Conservation (phyloP, 2,888 invertebrate genomes). For the Dynastes tityus region DNA sequence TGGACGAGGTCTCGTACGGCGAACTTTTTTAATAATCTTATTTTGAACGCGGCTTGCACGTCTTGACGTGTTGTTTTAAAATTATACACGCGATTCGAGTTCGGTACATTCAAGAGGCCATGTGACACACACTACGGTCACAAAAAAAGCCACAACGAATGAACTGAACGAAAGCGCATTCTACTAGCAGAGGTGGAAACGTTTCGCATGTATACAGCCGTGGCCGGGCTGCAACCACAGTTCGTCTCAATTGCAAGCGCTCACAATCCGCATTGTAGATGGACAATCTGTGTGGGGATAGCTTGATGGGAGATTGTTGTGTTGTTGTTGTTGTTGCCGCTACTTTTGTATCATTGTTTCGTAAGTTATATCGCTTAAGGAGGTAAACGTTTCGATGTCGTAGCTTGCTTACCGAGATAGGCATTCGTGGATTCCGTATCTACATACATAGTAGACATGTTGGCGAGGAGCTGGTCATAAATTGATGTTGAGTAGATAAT, state of each 20-base stretch:
- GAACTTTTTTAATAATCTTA: slow-evolving; percentile 5
- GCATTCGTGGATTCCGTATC: background rate
- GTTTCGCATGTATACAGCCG: slow-evolving; percentile 30
- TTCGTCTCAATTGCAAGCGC: slow-evolving; percentile 1
- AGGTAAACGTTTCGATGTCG: slow-evolving; percentile 10
- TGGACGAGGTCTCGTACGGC: background rate
- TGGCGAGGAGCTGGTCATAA: slow-evolving; percentile 6
- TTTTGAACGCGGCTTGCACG: background rate
- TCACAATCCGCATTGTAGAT: background rate
- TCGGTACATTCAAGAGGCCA: slow-evolving; percentile 49
- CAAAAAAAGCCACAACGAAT: slow-evolving; percentile 41
- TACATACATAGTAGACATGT: background rate
- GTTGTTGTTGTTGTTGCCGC: background rate
- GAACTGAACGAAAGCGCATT: slow-evolving; percentile 31
- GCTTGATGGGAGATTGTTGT: background rate
- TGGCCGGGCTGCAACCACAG: background rate
- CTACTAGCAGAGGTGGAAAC: slow-evolving; percentile 49
- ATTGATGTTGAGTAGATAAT: slow-evolving; percentile 47
- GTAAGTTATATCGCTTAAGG: background rate
- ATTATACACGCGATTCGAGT: slow-evolving; percentile 44
- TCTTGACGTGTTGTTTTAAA: slow-evolving; percentile 25
- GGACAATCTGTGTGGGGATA: slow-evolving; percentile 20
- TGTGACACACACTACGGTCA: slow-evolving; percentile 45
- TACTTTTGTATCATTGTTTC: background rate
- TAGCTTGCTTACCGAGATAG: background rate